phyloP scores from a whole-genome alignment of 2,797 vertebrate species.

The Pogoniulus pusillus region DNA sequence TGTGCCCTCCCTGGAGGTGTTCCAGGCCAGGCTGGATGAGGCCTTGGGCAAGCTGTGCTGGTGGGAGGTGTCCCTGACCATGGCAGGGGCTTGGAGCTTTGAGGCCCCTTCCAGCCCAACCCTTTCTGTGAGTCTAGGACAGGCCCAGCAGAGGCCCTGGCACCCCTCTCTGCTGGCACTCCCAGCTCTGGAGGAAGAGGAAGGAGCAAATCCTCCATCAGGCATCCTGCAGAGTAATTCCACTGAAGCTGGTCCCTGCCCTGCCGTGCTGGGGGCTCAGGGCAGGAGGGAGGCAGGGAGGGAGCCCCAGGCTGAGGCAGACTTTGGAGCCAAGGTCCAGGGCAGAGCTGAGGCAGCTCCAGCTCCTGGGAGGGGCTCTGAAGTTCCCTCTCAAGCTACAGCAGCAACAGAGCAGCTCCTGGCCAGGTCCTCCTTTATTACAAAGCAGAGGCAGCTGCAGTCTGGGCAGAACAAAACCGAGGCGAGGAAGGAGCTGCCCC shows the following conservation, averaged over 20 bases:
- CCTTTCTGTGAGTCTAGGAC: too few species aligned
- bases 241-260: fast-evolving
- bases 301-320: not conserved
- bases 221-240: not conserved
- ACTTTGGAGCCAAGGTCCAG: too few species aligned
- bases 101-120: too few species aligned
- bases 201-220: too few species aligned
- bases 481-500: not conserved
- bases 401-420: not conserved
- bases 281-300: not conserved
- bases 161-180: too few species aligned
- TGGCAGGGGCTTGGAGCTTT: too few species aligned
- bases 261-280: not conserved
- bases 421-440: not conserved
- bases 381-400: fast-evolving
- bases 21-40: too few species aligned
- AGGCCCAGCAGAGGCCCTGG: not conserved
- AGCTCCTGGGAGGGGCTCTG: too few species aligned
- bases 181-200: fast-evolving
- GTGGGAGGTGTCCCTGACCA: too few species aligned
- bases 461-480: not conserved
- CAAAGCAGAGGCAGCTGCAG: not conserved
- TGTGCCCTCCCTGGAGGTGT: too few species aligned
- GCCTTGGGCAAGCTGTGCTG: too few species aligned
- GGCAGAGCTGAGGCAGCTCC: not conserved